These are phyloP conservation scores for Tamandua tetradactyla DNA, from an alignment of 2,797 vertebrate genomes.

Conservation along the genomic window DNA sequence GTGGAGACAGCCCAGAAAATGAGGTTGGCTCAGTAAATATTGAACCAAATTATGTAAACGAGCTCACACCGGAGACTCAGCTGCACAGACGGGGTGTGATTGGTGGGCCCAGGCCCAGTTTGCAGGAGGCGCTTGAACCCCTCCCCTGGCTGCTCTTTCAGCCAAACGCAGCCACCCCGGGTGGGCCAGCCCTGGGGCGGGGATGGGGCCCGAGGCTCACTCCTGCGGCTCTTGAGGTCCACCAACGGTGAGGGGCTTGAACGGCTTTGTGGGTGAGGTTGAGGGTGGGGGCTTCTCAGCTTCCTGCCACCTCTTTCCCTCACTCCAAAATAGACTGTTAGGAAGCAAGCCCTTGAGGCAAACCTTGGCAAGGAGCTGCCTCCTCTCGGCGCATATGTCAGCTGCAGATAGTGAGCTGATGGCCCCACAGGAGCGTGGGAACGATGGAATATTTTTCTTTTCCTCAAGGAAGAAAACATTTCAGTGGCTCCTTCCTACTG, in stretches of 20 bases:
- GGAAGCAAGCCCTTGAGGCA: neutral
- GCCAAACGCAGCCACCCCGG: neutral
- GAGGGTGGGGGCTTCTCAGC: neutral
- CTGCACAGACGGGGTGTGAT: constrained; percentile 68
- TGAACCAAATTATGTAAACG: constrained; percentile 80
- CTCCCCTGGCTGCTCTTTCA: neutral
- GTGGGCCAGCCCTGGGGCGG: neutral
- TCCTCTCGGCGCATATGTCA: neutral
- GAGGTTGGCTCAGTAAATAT: constrained; percentile 80
- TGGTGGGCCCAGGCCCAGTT: constrained; percentile 40
- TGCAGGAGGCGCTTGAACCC: neutral
- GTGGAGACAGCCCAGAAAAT: constrained; percentile 78
- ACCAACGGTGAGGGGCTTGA: too few relatives aligned
- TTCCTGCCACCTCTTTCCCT: neutral
- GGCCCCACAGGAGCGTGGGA: neutral
- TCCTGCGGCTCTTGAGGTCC: neutral
- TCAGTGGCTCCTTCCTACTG: neutral
- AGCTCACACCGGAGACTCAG: constrained; percentile 61
- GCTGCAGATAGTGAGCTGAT: neutral
- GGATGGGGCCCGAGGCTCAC: neutral
- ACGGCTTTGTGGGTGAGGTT: neutral
- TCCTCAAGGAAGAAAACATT: neutral
- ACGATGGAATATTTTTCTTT: too few relatives aligned
- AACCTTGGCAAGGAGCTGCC: neutral
- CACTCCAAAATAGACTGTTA: neutral